phyloP scores from a whole-genome alignment of 2,797 vertebrate genomes.

The Triplophysa yarkandensis region DNA sequence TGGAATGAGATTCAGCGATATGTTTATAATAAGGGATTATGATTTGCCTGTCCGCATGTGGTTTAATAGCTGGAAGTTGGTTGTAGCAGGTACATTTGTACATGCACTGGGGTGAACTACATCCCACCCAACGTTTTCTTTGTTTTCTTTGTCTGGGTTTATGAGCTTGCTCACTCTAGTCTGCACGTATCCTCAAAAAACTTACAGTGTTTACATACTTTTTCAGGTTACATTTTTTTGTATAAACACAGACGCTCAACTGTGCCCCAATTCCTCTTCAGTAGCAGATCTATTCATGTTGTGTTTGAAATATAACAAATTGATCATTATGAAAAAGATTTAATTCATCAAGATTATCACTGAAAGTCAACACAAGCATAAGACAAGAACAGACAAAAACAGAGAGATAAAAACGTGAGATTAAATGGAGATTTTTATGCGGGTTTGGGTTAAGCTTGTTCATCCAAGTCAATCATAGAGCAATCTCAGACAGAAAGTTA shows the following conservation, averaged over 20 bases:
- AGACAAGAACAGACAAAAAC: conserved; percentile 13
- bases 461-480: background rate
- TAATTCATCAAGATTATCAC: background rate
- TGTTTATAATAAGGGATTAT: conserved; percentile 23
- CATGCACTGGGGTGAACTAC: conserved; percentile 50
- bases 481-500: background rate
- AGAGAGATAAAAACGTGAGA: background rate
- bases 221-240: conserved; percentile 56
- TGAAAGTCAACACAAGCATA: background rate
- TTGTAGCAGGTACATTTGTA: conserved; percentile 45
- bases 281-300: conserved; percentile 16
- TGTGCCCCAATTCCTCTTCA: conserved; percentile 17
- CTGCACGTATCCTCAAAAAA: conserved; percentile 52
- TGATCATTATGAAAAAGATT: background rate
- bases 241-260: conserved; percentile 54
- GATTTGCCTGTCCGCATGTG: conserved; percentile 21
- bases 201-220: conserved; percentile 68
- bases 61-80: conserved; percentile 48
- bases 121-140: conserved; percentile 57
- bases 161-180: conserved; percentile 52
- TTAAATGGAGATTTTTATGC: background rate
- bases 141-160: conserved; percentile 53
- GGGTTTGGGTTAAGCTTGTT: background rate
- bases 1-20: background rate
- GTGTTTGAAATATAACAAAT: conserved; percentile 12